These are phyloP conservation scores for Xiphophorus hellerii DNA, from an alignment of 2,113 vertebrate species.

Conservation along the genomic window DNA sequence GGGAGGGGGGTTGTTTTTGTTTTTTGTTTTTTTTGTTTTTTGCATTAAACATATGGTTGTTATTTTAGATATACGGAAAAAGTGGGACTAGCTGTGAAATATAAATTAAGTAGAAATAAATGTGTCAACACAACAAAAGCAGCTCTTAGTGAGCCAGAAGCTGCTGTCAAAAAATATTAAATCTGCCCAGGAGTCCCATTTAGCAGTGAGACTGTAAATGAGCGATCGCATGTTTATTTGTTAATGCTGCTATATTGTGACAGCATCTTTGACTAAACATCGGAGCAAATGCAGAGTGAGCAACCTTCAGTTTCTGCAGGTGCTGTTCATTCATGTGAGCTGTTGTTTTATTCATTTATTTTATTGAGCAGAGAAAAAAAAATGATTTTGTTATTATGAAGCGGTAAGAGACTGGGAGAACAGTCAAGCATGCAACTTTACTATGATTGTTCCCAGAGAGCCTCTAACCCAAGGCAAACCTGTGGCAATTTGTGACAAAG, in stretches of 20 bases:
- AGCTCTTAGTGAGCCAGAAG: constrained; percentile 17
- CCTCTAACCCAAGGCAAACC: constrained; percentile 5
- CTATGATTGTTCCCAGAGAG: constrained; percentile 29
- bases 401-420: background rate
- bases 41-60: background rate
- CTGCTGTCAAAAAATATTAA: constrained; percentile 22
- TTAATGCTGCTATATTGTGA: constrained; percentile 14
- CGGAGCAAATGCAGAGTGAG: constrained; percentile 15
- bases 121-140: constrained; percentile 24
- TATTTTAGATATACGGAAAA: background rate
- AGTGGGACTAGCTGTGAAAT: constrained; percentile 4
- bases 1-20: background rate
- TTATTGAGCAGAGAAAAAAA: too few species aligned
- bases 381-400: constrained; percentile 17
- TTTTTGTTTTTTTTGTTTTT: constrained; percentile 1
- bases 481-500: constrained; percentile 19
- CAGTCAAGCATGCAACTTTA: constrained; percentile 16
- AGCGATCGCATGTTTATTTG: constrained; percentile 18
- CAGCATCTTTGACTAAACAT: constrained; percentile 5
- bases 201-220: constrained; percentile 19
- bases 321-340: background rate
- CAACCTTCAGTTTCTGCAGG: background rate
- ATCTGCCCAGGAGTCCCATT: constrained; percentile 3
- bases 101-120: background rate
- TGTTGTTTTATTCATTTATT: background rate